Percentiles rank a stretch among this genome's conserved stretches.
phyloP scores from a whole-genome alignment of 1,140 invertebrate species.

The Holotrichia oblita region DNA sequence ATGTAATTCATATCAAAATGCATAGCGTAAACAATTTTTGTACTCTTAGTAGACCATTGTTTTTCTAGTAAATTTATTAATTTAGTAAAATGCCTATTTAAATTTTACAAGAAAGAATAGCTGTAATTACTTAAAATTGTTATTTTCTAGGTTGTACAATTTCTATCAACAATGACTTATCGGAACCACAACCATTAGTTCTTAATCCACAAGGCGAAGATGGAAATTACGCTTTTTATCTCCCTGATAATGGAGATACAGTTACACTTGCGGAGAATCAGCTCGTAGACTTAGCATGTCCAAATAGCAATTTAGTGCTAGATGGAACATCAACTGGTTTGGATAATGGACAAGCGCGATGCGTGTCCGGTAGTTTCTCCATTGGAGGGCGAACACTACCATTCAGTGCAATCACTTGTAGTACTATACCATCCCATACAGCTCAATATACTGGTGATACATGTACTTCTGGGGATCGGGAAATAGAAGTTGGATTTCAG shows the following conservation, averaged over 20 bases:
- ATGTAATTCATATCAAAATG: too few species aligned
- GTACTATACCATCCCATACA: conserved; percentile 38
- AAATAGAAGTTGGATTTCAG: conserved; percentile 57
- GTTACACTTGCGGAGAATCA: conserved; percentile 33
- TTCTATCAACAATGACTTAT: conserved; percentile 38
- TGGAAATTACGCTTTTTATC: conserved; percentile 36
- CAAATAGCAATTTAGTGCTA: conserved; percentile 43
- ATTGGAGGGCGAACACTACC: conserved; percentile 36
- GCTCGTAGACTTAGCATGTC: conserved; percentile 48
- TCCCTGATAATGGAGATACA: conserved; percentile 27
- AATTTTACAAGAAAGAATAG: neutral
- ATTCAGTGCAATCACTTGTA: conserved; percentile 46
- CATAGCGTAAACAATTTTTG: too few species aligned
- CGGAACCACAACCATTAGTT: conserved; percentile 38
- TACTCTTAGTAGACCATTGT: too few species aligned
- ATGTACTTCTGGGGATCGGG: conserved; percentile 51
- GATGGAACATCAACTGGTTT: neutral
- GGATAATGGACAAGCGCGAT: conserved; percentile 40
- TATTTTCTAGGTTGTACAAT: conserved; percentile 43
- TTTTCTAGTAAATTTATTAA: too few species aligned
- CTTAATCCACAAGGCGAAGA: conserved; percentile 28
- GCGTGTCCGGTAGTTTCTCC: conserved; percentile 31
- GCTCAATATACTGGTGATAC: conserved; percentile 44
- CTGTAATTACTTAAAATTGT: neutral
- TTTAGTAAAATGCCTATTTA: too few species aligned